Evolutionary conservation across 2,797 vertebrate genomes (phyloP).

Genomic region (Allobates femoralis): DNA sequence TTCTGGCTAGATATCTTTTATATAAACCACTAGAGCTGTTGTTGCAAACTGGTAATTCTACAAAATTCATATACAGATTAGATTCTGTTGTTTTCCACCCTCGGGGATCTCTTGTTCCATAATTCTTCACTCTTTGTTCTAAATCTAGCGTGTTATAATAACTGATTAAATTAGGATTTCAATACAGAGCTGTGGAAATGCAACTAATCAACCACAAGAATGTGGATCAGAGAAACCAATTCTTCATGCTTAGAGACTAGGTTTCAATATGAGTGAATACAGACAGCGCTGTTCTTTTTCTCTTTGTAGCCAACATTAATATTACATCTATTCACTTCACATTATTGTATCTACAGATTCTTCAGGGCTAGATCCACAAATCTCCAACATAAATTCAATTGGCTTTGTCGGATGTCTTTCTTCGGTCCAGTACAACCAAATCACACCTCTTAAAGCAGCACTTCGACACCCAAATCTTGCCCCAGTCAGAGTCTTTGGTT

Average conservation of each 20-base stretch:
- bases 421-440: constrained; percentile 91
- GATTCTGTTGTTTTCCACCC: no score
- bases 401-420: constrained; percentile 95
- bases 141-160: not conserved
- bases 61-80: no score
- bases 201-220: not conserved
- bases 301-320: no score
- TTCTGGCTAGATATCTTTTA: no score
- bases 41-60: no score
- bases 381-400: constrained; percentile 80
- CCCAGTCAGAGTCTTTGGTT: constrained; percentile 82
- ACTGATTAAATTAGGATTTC: constrained; percentile 38
- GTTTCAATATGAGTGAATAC: not conserved
- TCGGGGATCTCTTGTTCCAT: not conserved
- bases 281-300: not conserved
- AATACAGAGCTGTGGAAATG: not conserved
- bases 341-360: constrained; percentile 73
- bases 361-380: constrained; percentile 79
- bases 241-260: not conserved
- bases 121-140: not conserved
- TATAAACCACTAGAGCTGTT: no score
- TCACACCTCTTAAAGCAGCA: constrained; percentile 90
- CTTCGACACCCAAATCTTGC: constrained; percentile 84
- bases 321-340: not conserved
- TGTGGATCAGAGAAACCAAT: not conserved